Evolutionary conservation across 2,888 invertebrate genomes (phyloP).

Genomic region (Nebria salina): DNA sequence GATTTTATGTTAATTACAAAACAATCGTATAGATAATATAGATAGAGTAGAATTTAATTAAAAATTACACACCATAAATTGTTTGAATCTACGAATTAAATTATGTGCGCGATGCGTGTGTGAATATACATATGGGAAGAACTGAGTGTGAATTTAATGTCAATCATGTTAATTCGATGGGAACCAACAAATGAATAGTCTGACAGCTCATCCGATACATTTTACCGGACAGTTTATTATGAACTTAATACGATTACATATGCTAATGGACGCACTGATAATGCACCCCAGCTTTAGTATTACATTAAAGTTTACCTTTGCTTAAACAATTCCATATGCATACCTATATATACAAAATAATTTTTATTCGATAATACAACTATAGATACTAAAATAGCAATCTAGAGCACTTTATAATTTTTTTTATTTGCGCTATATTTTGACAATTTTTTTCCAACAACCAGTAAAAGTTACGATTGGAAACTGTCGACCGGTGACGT

Average conservation of each 20-base stretch:
- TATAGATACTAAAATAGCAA: too few species aligned
- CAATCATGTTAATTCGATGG: background rate
- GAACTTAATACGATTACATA: conserved; percentile 4
- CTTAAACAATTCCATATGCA: too few species aligned
- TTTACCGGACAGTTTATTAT: background rate
- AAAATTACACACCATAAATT: too few species aligned
- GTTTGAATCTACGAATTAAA: too few species aligned
- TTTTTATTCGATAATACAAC: background rate
- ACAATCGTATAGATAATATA: too few species aligned
- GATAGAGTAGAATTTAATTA: too few species aligned
- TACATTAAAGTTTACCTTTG: background rate
- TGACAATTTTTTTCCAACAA: background rate
- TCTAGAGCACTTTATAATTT: too few species aligned
- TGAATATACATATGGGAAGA: too few species aligned
- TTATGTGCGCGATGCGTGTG: too few species aligned
- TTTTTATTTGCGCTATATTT: background rate
- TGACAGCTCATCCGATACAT: background rate
- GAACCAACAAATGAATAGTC: background rate
- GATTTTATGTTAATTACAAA: background rate
- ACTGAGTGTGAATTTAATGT: background rate
- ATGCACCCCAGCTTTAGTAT: background rate
- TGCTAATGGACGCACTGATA: background rate
- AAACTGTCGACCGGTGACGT: background rate
- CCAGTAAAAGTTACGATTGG: background rate
- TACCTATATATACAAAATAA: background rate